Evolutionary conservation across 2,888 invertebrate species (phyloP).

Genomic region (Eristalis intricaria): DNA sequence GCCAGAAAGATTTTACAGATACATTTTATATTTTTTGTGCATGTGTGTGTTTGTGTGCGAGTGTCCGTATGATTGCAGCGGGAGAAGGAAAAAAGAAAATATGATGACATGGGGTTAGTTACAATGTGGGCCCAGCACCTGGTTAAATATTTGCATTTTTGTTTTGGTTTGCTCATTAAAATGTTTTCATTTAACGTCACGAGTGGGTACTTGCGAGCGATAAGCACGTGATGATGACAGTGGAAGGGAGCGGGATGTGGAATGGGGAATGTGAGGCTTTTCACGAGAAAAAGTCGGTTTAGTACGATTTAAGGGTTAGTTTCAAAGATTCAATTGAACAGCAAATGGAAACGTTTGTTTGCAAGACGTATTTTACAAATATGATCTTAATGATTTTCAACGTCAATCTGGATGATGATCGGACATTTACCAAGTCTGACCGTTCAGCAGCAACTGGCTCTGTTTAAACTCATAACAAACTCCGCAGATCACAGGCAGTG

Average conservation of each 20-base stretch:
- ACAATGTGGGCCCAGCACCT: slow-evolving; percentile 75
- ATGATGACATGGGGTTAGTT: slow-evolving; percentile 75
- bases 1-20: slow-evolving; percentile 33
- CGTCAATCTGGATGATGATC: too few species aligned
- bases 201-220: slow-evolving; percentile 6
- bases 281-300: slow-evolving; percentile 1
- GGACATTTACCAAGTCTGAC: too few species aligned
- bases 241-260: slow-evolving; percentile 4
- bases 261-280: background rate
- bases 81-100: slow-evolving; percentile 73
- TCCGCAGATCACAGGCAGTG: too few species aligned
- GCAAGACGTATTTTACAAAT: slow-evolving; percentile 26
- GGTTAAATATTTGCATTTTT: slow-evolving; percentile 27
- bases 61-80: slow-evolving; percentile 53
- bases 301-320: background rate
- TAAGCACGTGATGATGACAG: slow-evolving; percentile 49
- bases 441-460: too few species aligned
- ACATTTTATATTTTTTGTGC: slow-evolving; percentile 9
- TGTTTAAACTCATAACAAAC: too few species aligned
- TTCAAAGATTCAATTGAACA: background rate
- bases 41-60: slow-evolving; percentile 56
- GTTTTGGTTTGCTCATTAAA: background rate
- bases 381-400: background rate
- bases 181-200: background rate
- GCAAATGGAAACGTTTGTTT: slow-evolving; percentile 42